Evolutionary conservation across 2,888 invertebrate species (phyloP), one percentile per base, ranked within the genome.

Genomic region (Apomyelois bistriatella): DNA sequence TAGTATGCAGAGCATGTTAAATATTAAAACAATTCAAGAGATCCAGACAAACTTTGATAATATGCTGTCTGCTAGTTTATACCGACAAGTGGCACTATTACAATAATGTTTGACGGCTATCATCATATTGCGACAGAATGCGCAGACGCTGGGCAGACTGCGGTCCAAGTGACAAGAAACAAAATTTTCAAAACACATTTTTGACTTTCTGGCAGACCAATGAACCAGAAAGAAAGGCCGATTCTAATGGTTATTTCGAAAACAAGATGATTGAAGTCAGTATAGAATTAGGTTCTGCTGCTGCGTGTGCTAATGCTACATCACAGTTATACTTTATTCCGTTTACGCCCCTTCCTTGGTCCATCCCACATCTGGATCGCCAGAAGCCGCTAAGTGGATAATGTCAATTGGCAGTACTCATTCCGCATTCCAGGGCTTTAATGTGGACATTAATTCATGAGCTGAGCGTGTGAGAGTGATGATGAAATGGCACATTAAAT

Each of bases 371-470:
- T 43, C 49, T 28, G 13, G 28, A 42, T 46, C 22, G 35, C 76
- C 78, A 81, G 83, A 74, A 79, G 79, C 76, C 74, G 70, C 71
- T 85, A 87, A 89, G 85, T 85, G 85, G 85, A 85, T 87, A 86
- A 87, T 85, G 81, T 85, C 85, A 81, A 82, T 82, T 82, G 84
- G 72, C 66, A 64, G 67, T 66, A 76, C 74, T 72, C 79, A 86
- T 89, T 89, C 89, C 89, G 89, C 89, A 88, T 89, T 88, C 89
- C 87, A 64, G 48, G 76, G 77, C 79, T 81, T 82, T 82, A 82
- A 84, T 82, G 78, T 74, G 69, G 65, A 65, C 80, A 82, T 84
- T 79, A 78, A 76, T 76, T 80, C 74, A 81, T 81, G 81, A 70
- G 67, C 60, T 56, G 61, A 38, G 52, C 53, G 38, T 58, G 61